Evolutionary conservation across 1,140 invertebrate species (phyloP).

Genomic region (Nomia melanderi): DNA sequence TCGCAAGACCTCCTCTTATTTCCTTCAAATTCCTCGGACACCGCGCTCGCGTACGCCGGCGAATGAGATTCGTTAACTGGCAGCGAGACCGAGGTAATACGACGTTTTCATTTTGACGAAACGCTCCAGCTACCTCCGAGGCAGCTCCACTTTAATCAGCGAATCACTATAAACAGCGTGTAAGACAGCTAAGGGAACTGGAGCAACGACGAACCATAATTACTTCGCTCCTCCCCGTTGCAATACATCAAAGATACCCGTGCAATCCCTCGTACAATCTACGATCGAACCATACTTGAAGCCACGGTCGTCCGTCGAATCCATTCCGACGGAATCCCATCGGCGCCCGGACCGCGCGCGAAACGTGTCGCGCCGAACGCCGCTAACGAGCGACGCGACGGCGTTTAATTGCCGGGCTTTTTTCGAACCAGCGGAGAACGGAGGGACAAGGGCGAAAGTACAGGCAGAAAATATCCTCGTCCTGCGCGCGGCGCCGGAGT

Average conservation of each 20-base stretch:
- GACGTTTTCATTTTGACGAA: neutral
- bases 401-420: neutral
- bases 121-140: neutral
- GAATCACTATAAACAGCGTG: neutral
- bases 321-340: neutral
- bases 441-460: neutral
- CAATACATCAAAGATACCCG: too few relatives aligned
- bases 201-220: too few relatives aligned
- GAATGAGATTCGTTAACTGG: constrained; percentile 5
- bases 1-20: constrained; percentile 29
- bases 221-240: too few relatives aligned
- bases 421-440: neutral
- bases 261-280: too few relatives aligned
- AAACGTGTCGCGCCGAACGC: too few relatives aligned
- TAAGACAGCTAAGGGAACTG: too few relatives aligned
- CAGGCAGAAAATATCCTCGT: neutral
- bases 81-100: neutral
- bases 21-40: neutral
- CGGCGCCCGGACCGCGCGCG: neutral
- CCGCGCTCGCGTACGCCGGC: too few relatives aligned
- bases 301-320: too few relatives aligned
- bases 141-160: neutral
- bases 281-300: too few relatives aligned
- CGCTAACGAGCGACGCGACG: constrained; percentile 1
- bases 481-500: neutral